phyloP scores from a whole-genome alignment of 2,888 invertebrate species.

The Tinea pellionella region DNA sequence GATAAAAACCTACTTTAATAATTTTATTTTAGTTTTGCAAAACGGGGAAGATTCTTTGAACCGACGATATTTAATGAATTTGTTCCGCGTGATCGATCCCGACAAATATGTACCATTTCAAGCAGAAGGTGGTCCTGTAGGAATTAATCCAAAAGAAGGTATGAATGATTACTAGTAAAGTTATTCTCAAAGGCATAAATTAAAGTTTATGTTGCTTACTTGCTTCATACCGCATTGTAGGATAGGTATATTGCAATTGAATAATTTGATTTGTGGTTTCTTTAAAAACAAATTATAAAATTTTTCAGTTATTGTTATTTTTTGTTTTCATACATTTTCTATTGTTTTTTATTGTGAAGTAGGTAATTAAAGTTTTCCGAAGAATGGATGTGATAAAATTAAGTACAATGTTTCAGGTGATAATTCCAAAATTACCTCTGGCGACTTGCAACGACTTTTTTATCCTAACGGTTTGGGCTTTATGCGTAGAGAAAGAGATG shows the following conservation, averaged over 20 bases:
- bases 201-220: conserved; percentile 40
- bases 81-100: conserved; percentile 32
- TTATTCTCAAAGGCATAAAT: conserved; percentile 22
- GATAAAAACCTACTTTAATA: not conserved
- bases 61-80: conserved; percentile 42
- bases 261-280: conserved; percentile 21
- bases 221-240: conserved; percentile 30
- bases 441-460: conserved; percentile 70
- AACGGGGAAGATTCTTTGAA: conserved; percentile 5
- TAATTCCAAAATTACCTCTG: conserved; percentile 58
- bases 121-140: conserved; percentile 56
- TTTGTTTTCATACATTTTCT: not conserved
- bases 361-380: not conserved
- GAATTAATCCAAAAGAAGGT: conserved; percentile 51
- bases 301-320: not conserved
- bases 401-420: conserved; percentile 65
- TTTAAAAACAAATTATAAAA: not conserved
- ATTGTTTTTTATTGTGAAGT: not conserved
- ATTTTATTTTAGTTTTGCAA: conserved; percentile 14
- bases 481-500: conserved; percentile 87
- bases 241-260: conserved; percentile 26
- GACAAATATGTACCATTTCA: conserved; percentile 44
- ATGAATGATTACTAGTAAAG: conserved; percentile 16
- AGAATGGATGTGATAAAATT: conserved; percentile 20
- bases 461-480: conserved; percentile 79